Evolutionary conservation across 2,888 invertebrate genomes (phyloP).

Genomic region (Entomobrya proxima): DNA sequence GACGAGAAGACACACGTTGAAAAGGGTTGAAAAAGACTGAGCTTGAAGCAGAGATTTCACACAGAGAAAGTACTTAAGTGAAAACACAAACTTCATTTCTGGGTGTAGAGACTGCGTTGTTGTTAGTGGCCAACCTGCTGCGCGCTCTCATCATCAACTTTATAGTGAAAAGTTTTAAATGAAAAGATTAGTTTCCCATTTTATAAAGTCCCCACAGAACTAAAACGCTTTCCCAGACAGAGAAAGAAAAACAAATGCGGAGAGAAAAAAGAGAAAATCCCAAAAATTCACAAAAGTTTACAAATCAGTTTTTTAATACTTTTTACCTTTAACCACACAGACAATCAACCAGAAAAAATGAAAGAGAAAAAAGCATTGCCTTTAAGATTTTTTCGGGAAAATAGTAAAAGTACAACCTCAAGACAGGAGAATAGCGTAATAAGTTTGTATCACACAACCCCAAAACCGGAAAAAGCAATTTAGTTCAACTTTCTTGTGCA

Average conservation of each 20-base stretch:
- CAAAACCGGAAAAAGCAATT: slow-evolving; percentile 25
- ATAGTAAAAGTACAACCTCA: neutral
- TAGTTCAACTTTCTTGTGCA: slow-evolving; percentile 23
- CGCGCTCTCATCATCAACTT: slow-evolving; percentile 31
- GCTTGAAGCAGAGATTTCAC: slow-evolving; percentile 30
- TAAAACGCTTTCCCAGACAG: neutral
- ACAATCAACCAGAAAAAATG: neutral
- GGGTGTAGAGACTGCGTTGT: neutral
- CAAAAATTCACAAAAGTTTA: slow-evolving; percentile 20
- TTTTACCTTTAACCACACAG: slow-evolving; percentile 7
- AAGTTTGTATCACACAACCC: neutral
- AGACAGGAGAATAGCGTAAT: neutral
- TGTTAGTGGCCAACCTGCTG: slow-evolving; percentile 16
- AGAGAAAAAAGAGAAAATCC: too few relatives aligned
- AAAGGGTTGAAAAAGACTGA: slow-evolving; percentile 30
- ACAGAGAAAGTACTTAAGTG: neutral
- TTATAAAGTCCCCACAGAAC: slow-evolving; percentile 20
- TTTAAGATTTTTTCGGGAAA: neutral
- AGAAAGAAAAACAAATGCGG: too few relatives aligned
- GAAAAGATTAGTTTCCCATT: slow-evolving; percentile 52
- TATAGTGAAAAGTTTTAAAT: slow-evolving; percentile 52
- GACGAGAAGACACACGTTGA: neutral
- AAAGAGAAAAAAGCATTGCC: neutral
- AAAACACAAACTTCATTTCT: slow-evolving; percentile 19
- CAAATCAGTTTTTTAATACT: slow-evolving; percentile 17